Evolutionary conservation across 2,888 invertebrate genomes (phyloP).

Genomic region (Lacanobia oleracea): DNA sequence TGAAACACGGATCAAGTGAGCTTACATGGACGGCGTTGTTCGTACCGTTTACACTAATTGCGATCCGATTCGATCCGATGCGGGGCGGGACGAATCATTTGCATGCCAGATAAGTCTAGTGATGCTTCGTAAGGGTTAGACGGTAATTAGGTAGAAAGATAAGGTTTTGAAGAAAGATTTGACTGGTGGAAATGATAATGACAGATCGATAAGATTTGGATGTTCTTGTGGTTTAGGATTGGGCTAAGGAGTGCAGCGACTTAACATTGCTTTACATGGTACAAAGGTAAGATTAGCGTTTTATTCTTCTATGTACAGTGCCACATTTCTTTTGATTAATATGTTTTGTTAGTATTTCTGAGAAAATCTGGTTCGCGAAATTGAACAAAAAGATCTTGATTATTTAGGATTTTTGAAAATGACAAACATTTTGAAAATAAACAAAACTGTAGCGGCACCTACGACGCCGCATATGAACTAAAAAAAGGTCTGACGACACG

Average conservation of each 20-base stretch:
- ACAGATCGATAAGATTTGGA: conserved; percentile 1
- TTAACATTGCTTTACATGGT: not conserved
- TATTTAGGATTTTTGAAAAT: no score
- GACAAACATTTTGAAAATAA: no score
- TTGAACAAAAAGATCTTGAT: no score
- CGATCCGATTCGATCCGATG: conserved; percentile 79
- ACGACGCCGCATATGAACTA: no score
- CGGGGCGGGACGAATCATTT: conserved; percentile 64
- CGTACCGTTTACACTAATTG: conserved; percentile 86
- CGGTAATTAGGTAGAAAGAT: conserved; percentile 55
- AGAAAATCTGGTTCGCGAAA: no score
- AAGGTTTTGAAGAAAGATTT: conserved; percentile 42
- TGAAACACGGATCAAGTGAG: conserved; percentile 84
- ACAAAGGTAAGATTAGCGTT: no score
- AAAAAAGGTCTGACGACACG: no score
- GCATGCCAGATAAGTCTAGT: conserved; percentile 66
- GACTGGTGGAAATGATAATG: conserved; percentile 1
- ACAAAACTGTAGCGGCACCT: no score
- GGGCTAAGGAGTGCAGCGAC: not conserved
- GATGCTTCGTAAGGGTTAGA: conserved; percentile 59
- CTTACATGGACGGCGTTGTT: conserved; percentile 80
- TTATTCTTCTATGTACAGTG: no score
- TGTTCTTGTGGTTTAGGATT: not conserved
- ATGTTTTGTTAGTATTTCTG: no score
- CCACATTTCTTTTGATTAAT: no score